A percentile compares a stretch with the other conserved stretches of the same genome.
These are phyloP conservation scores for Tinamus major DNA, from an alignment of 2,797 vertebrate genomes.

Conservation along the genomic window DNA sequence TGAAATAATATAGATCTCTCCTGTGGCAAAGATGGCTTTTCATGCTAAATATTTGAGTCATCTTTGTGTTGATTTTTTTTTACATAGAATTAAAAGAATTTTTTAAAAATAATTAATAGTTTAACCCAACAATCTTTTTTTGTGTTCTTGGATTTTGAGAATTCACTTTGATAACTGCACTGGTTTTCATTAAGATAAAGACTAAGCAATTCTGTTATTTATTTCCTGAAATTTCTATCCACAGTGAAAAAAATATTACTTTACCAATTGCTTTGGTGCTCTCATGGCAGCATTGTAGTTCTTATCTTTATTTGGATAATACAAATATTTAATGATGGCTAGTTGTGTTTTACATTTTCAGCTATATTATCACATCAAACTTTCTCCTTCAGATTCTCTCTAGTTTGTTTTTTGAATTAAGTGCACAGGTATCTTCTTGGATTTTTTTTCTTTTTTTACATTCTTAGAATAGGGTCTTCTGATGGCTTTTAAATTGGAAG, in stretches of 20 bases:
- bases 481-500: background rate
- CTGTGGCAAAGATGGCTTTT: background rate
- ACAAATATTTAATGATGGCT: background rate
- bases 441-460: background rate
- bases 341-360: background rate
- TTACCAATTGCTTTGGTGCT: background rate
- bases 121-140: background rate
- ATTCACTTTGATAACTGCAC: background rate
- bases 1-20: background rate
- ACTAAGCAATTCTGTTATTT: background rate
- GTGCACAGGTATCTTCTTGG: background rate
- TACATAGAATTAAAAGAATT: background rate
- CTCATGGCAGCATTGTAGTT: background rate
- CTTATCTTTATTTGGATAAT: background rate
- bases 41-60: background rate
- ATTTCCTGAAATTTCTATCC: background rate
- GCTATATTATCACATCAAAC: background rate
- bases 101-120: background rate
- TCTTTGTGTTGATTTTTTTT: background rate
- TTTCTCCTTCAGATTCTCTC: background rate
- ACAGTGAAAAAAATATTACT: background rate
- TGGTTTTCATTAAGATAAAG: background rate
- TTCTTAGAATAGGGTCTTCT: background rate
- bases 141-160: background rate
- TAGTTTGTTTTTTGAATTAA: background rate